Evolutionary conservation across 2,113 vertebrate genomes (phyloP).

Genomic region (Otus sunia): DNA sequence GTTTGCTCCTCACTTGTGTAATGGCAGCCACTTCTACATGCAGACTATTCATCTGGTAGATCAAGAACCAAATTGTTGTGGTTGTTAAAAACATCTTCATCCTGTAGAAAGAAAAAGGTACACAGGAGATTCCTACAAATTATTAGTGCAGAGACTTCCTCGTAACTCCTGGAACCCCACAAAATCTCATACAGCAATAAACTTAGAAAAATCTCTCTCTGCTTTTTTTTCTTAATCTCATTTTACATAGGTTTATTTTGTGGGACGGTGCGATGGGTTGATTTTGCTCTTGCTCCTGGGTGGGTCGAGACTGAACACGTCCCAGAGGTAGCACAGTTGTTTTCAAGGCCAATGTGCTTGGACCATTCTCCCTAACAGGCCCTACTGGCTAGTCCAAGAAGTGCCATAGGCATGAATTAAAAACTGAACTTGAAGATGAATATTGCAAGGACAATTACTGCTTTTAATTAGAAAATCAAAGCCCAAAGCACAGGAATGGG

Average conservation of each 20-base stretch:
- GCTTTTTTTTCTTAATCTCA: not conserved
- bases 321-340: not conserved
- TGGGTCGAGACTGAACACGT: conserved; percentile 10
- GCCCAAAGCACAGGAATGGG: conserved; percentile 37
- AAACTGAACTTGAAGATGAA: conserved; percentile 52
- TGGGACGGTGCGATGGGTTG: not conserved
- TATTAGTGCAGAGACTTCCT: not conserved
- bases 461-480: conserved; percentile 64
- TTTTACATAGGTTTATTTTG: not conserved
- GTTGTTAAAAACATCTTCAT: not conserved
- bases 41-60: not conserved
- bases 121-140: not conserved
- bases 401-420: conserved; percentile 35
- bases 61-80: not conserved
- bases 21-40: not conserved
- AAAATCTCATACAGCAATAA: not conserved
- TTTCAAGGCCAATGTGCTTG: not conserved
- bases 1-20: not conserved
- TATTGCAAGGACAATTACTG: conserved; percentile 54
- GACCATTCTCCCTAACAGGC: conserved; percentile 9
- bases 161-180: not conserved
- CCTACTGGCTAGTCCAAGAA: conserved; percentile 40
- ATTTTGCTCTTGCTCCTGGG: conserved; percentile 42
- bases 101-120: not conserved
- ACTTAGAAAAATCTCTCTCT: not conserved